phyloP scores from a whole-genome alignment of 1,140 invertebrate species.

The Magallana angulata region DNA sequence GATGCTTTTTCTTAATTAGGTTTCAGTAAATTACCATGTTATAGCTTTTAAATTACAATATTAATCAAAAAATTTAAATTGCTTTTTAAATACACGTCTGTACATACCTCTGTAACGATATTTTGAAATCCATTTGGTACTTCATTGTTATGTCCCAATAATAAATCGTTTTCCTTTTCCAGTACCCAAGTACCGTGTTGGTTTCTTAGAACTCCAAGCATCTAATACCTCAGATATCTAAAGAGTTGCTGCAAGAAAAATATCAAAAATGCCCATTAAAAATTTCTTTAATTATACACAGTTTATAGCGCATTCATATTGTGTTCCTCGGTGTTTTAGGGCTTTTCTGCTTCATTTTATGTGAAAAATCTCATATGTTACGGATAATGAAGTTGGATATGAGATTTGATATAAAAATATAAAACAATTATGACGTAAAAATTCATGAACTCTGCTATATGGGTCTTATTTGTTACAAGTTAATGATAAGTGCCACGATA shows the following conservation, averaged over 20 bases:
- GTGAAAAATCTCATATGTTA: slow-evolving; percentile 33
- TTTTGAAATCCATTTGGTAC: too few relatives aligned
- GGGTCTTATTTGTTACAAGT: not conserved
- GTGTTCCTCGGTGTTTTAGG: slow-evolving; percentile 22
- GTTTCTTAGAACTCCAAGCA: not conserved
- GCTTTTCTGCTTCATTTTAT: slow-evolving; percentile 7
- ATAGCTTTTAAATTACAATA: too few relatives aligned
- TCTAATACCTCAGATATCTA: slow-evolving; percentile 2
- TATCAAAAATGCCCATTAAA: not conserved
- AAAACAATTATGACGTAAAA: slow-evolving; percentile 23
- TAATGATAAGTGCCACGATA: not conserved
- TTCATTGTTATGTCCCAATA: too few relatives aligned
- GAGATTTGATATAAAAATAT: slow-evolving; percentile 7
- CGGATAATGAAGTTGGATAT: slow-evolving; percentile 27
- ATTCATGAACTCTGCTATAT: not conserved
- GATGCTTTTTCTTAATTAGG: too few relatives aligned
- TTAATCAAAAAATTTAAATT: too few relatives aligned
- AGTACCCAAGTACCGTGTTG: not conserved
- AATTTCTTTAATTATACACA: slow-evolving; percentile 26
- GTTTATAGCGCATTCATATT: slow-evolving; percentile 1
- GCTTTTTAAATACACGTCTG: too few relatives aligned
- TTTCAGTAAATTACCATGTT: too few relatives aligned
- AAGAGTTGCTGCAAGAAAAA: slow-evolving; percentile 13
- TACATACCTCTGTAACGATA: too few relatives aligned
- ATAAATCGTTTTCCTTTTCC: too few relatives aligned